Evolutionary conservation across 2,113 vertebrate species (phyloP), one percentile per base, ranked within the genome.

Genomic region (Leptobrachium ailaonicum): DNA sequence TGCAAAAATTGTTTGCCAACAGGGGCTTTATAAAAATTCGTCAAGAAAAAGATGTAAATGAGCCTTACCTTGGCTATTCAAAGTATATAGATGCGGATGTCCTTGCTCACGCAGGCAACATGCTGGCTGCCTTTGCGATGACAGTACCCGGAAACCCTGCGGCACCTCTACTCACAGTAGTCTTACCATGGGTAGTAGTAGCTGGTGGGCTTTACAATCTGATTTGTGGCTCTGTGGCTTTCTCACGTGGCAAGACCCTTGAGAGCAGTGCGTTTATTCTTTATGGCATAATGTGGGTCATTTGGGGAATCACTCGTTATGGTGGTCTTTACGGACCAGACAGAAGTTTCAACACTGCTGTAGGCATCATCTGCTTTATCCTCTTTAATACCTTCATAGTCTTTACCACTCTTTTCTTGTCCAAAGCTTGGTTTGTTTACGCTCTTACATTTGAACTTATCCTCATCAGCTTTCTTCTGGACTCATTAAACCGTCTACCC

Each of bases 181-280:
- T 95, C 45, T 85, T 96, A 14, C 96, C 95, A 0, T 96, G 95
- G 95, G 88, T 92, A 12, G 92, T 96, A 68, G 90, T 91, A n/a
- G 92, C 94, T 0, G 96, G 95, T 0, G 95, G 95, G 6, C 50
- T 88, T 2, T 89, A 95, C 2, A 92, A 94, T 87, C 77, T 95
- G 10, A 82, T 95, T 0, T 84, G 90, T 0, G 94, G 94, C 13
- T 93, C 90, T 0, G 90, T 96, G 71, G 92, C 94, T 3, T 96
- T 96, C 79, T 88, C 96, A 50, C 86, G 93, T 10, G 96, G 95
- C 60, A 96, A 96, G 88, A 96, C 95, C 11, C 87, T 96, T 60
- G 95, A 97, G 86, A 96, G 96, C 86, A 93, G 91, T 0, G 91
- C 92, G 42, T 97, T 97, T 84, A 89, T 93, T 47, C 85, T 96